Conservation (phyloP, 2,888 invertebrate species). For the Pandemis heparana region DNA sequence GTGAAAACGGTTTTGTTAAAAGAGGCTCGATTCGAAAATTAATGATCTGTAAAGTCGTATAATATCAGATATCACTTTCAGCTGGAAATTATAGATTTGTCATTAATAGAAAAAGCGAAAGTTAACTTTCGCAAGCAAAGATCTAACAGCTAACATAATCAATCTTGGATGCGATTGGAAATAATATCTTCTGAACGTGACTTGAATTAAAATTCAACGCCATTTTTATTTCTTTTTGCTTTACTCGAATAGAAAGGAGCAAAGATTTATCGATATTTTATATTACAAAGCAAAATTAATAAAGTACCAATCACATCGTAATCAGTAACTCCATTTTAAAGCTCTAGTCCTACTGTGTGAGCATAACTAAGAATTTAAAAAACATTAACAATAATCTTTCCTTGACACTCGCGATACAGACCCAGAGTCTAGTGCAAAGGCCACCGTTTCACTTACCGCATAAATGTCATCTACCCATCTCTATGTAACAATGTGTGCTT, state of each 20-base stretch:
- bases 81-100: not conserved
- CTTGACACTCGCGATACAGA: too few species aligned
- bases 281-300: not conserved
- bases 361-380: too few species aligned
- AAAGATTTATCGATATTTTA: slow-evolving; percentile 12
- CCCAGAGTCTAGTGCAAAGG: too few species aligned
- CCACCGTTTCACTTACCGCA: too few species aligned
- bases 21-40: not conserved
- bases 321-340: not conserved
- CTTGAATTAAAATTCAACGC: slow-evolving; percentile 19
- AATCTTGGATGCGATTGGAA: slow-evolving; percentile 5
- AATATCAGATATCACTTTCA: not conserved
- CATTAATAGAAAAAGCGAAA: slow-evolving; percentile 21
- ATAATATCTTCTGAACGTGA: slow-evolving; percentile 24
- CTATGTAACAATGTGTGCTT: too few species aligned
- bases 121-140: slow-evolving; percentile 13
- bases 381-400: too few species aligned
- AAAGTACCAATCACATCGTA: not conserved
- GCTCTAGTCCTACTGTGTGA: too few species aligned
- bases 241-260: slow-evolving; percentile 2
- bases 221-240: slow-evolving; percentile 19
- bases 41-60: not conserved
- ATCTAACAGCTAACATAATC: not conserved
- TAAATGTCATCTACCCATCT: too few species aligned
- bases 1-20: not conserved